A percentile compares a stretch with the other conserved stretches of the same genome.
Conservation (phyloP, 2,888 invertebrate genomes). For the Metellina segmentata region DNA sequence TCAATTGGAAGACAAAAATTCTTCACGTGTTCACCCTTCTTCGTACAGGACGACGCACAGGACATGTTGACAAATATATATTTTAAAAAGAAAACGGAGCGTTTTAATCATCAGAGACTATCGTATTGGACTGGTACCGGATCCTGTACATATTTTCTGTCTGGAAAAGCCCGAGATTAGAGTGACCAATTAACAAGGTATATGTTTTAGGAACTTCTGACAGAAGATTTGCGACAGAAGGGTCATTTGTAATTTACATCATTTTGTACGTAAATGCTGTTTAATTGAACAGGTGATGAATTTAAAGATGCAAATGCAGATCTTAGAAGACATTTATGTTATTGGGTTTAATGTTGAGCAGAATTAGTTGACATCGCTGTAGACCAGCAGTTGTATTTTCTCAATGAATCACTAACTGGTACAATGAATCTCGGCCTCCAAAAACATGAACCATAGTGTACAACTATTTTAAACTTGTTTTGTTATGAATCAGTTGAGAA, state of each 20-base stretch:
- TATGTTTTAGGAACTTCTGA: neutral
- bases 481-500: no score
- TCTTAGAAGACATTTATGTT: neutral
- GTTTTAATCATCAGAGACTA: neutral
- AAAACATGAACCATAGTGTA: no score
- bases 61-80: neutral
- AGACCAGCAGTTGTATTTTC: no score
- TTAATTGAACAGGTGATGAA: conserved; percentile 6
- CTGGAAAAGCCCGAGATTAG: neutral
- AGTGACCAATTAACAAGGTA: neutral
- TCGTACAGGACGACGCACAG: neutral
- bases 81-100: neutral
- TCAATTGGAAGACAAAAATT: neutral
- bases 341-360: no score
- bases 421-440: no score
- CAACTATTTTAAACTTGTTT: no score
- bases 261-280: conserved; percentile 19
- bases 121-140: neutral
- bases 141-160: neutral
- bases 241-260: conserved; percentile 26
- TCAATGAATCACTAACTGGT: no score
- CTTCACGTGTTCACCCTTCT: neutral
- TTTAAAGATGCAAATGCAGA: neutral
- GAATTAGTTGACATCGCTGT: no score
- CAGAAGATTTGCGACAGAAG: neutral